Conservation (phyloP, 2,888 invertebrate genomes). For the Aleiodes testaceus region DNA sequence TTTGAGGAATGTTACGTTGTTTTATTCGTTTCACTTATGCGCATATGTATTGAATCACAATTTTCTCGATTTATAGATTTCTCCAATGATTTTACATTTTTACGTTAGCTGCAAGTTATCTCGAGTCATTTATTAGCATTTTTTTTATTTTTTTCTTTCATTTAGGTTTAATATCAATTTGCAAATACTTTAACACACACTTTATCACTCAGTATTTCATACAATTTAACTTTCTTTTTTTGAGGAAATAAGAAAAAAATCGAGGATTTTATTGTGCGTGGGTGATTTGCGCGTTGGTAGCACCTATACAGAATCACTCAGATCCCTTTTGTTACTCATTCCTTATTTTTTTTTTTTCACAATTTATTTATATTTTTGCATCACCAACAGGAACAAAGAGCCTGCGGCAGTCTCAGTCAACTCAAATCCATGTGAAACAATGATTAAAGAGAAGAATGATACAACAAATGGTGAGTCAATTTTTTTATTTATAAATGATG, state of each 20-base stretch:
- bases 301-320: conserved; percentile 29
- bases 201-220: conserved; percentile 2
- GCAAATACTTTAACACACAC: conserved; percentile 25
- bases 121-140: conserved; percentile 31
- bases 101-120: not conserved
- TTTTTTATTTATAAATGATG: too few relatives aligned
- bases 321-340: conserved; percentile 14
- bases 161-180: not conserved
- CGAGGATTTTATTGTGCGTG: conserved; percentile 27
- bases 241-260: conserved; percentile 10
- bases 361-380: too few relatives aligned
- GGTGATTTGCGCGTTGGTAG: conserved; percentile 35
- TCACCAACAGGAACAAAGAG: conserved; percentile 24
- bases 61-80: too few relatives aligned
- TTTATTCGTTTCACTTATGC: too few relatives aligned
- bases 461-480: conserved; percentile 22
- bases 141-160: not conserved
- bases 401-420: conserved; percentile 11
- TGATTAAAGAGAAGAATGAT: conserved; percentile 16
- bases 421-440: conserved; percentile 11
- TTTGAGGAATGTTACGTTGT: too few relatives aligned
- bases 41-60: too few relatives aligned
- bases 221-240: conserved; percentile 1
- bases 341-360: conserved; percentile 13
- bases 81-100: conserved; percentile 14